Percentiles rank a stretch among this genome's conserved stretches.
These are phyloP conservation scores for Drosophila pachea DNA, from an alignment of 1,140 invertebrate species.

Conservation along the genomic window DNA sequence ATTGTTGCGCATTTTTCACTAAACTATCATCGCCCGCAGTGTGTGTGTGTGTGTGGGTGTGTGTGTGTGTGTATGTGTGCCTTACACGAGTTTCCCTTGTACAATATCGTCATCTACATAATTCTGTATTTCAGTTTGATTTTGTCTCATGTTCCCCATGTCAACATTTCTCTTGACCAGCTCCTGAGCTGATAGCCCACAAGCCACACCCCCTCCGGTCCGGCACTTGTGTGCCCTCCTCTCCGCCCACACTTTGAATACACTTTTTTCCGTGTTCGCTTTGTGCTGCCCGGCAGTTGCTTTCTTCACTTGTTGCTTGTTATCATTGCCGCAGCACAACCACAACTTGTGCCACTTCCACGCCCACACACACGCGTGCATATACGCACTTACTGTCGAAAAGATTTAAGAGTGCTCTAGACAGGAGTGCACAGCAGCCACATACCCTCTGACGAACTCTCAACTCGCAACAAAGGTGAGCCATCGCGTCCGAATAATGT, in stretches of 20 bases:
- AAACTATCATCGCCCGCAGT: slow-evolving; percentile 24
- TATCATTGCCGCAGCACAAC: slow-evolving; percentile 38
- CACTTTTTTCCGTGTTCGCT: neutral
- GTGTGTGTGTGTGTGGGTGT: slow-evolving; percentile 17
- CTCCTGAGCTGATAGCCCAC: slow-evolving; percentile 60
- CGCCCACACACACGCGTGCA: neutral
- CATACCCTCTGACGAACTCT: neutral
- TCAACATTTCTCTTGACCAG: slow-evolving; percentile 64
- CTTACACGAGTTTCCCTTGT: slow-evolving; percentile 66
- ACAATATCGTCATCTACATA: slow-evolving; percentile 77
- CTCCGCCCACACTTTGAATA: slow-evolving; percentile 11
- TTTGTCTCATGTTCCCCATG: slow-evolving; percentile 70
- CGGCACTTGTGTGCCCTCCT: neutral
- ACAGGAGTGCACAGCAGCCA: neutral
- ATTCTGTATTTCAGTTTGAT: slow-evolving; percentile 70
- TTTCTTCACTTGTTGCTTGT: slow-evolving; percentile 60
- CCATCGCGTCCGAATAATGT: too few species aligned
- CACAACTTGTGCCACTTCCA: slow-evolving; percentile 19
- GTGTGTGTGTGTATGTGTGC: slow-evolving; percentile 22
- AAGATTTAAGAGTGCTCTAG: neutral
- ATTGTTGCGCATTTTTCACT: slow-evolving; percentile 62
- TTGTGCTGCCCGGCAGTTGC: slow-evolving; percentile 38
- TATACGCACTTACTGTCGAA: neutral
- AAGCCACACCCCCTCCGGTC: neutral
- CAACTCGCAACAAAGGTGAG: too few species aligned